phyloP scores from a whole-genome alignment of 2,113 vertebrate genomes.

The Chrysochloris asiatica region DNA sequence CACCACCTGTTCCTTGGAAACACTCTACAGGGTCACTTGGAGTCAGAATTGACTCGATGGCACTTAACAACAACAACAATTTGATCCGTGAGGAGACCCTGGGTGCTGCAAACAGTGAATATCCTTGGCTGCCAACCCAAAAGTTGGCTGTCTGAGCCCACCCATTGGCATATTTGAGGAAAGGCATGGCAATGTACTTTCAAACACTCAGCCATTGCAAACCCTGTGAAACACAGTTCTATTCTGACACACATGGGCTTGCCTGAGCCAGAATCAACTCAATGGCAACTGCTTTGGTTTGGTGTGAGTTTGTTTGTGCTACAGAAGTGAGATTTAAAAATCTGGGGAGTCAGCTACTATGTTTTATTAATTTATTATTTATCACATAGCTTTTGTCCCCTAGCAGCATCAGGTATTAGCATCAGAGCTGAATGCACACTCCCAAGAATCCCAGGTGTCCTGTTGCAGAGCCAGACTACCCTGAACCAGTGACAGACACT shows the following conservation, averaged over 20 bases:
- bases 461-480: not conserved
- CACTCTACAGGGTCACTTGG: no score
- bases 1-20: no score
- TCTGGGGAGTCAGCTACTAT: accelerated
- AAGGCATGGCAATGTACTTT: not conserved
- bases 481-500: not conserved
- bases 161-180: not conserved
- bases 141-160: not conserved
- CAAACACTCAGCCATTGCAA: not conserved
- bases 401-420: accelerated
- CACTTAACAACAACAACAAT: no score
- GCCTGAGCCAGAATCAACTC: not conserved
- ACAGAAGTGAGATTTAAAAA: not conserved
- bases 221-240: not conserved
- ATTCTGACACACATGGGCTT: not conserved
- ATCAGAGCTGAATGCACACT: not conserved
- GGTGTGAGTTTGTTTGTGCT: not conserved
- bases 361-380: not conserved
- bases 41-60: no score
- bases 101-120: not conserved
- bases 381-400: not conserved
- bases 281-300: not conserved
- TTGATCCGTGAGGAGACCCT: not conserved
- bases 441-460: not conserved
- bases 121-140: not conserved